These are phyloP conservation scores for Clinocottus analis DNA, from an alignment of 2,113 vertebrate genomes.

Conservation along the genomic window DNA sequence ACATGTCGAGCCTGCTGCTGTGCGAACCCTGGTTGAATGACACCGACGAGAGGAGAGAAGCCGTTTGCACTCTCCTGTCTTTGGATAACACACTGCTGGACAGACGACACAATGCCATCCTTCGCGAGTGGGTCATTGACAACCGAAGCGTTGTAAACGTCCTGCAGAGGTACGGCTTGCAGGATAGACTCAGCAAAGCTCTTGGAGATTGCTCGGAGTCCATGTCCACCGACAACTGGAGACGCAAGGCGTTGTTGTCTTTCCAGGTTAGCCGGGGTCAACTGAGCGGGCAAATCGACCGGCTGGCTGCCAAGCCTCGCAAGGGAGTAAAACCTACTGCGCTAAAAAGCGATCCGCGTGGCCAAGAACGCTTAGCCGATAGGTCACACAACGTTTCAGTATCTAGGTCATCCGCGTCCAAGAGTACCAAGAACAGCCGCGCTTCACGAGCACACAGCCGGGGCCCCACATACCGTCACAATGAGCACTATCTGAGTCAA, in stretches of 20 bases:
- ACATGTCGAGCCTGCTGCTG: neutral
- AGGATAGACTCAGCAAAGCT: slow-evolving; percentile 6
- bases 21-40: neutral
- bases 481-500: no score
- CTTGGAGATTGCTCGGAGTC: neutral
- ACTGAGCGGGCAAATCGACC: neutral
- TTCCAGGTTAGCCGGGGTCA: neutral
- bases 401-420: no score
- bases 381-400: no score
- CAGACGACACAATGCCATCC: neutral
- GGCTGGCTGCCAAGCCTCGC: no score
- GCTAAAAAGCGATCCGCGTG: no score
- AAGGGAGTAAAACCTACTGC: no score
- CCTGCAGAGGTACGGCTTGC: neutral
- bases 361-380: no score
- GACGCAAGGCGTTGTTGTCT: neutral
- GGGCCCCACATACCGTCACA: no score
- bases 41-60: neutral
- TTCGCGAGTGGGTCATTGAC: neutral
- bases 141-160: neutral
- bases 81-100: neutral
- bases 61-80: neutral
- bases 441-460: no score
- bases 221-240: neutral
- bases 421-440: no score